A percentile compares a stretch with the other conserved stretches of the same genome.
Evolutionary conservation across 2,888 invertebrate species (phyloP).

Genomic region (Deroplatys truncata): DNA sequence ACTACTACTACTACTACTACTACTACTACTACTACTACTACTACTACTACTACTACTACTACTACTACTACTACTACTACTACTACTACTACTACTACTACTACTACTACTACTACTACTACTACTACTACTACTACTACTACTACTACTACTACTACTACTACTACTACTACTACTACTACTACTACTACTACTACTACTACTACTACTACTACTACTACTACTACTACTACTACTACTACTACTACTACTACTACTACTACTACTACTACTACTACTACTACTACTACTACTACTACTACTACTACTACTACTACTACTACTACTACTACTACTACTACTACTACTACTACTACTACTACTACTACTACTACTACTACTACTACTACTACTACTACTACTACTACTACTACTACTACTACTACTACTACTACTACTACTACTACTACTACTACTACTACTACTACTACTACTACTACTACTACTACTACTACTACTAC

Average conservation of each 20-base stretch:
- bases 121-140: constrained; percentile 6
- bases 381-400: constrained; percentile 6
- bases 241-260: constrained; percentile 6
- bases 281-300: constrained; percentile 6
- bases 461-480: constrained; percentile 6
- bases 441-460: constrained; percentile 6
- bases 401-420: constrained; percentile 6
- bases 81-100: constrained; percentile 6
- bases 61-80: constrained; percentile 6
- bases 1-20: constrained; percentile 6
- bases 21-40: constrained; percentile 6
- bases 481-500: constrained; percentile 6
- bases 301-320: constrained; percentile 6
- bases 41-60: constrained; percentile 6
- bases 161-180: constrained; percentile 6
- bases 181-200: constrained; percentile 6
- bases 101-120: constrained; percentile 6
- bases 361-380: constrained; percentile 6
- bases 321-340: constrained; percentile 6
- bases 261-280: constrained; percentile 6
- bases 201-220: constrained; percentile 6
- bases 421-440: constrained; percentile 2
- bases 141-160: constrained; percentile 2
- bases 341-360: constrained; percentile 2
- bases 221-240: constrained; percentile 6